A percentile compares a stretch with the other conserved stretches of the same genome.
These are phyloP conservation scores for Folsomia manolachei DNA, from an alignment of 2,888 invertebrate species.

Conservation along the genomic window DNA sequence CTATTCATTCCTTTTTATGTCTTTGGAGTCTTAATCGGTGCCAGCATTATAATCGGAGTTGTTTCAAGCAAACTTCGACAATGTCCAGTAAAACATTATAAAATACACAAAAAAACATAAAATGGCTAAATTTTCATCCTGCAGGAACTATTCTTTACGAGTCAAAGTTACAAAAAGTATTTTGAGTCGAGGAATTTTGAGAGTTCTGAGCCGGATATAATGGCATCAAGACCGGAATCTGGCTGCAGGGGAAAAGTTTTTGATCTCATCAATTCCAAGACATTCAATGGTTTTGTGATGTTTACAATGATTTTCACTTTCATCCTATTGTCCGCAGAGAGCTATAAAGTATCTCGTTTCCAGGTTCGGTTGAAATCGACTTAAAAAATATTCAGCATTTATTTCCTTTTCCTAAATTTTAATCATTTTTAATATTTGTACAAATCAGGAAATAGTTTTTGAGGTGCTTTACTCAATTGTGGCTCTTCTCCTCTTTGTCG, in stretches of 20 bases:
- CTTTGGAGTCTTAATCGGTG: not conserved
- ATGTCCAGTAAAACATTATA: too few species aligned
- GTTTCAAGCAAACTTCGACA: not conserved
- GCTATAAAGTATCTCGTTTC: not conserved
- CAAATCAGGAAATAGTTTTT: not conserved
- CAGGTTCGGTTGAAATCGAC: too few species aligned
- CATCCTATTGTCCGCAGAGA: not conserved
- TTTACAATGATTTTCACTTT: not conserved
- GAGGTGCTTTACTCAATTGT: too few species aligned
- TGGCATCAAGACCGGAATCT: not conserved
- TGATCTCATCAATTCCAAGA: not conserved
- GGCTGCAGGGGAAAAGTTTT: not conserved
- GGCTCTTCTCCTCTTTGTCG: not conserved
- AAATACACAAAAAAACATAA: too few species aligned
- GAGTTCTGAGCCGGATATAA: not conserved
- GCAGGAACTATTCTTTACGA: not conserved
- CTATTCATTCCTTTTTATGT: not conserved
- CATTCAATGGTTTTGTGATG: not conserved
- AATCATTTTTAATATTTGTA: too few species aligned
- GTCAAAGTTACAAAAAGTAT: not conserved
- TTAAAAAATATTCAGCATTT: too few species aligned
- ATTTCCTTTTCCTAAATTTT: too few species aligned
- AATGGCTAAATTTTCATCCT: not conserved
- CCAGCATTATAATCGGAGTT: not conserved
- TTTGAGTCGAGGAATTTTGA: not conserved